Evolutionary conservation across 2,888 invertebrate species (phyloP).

Genomic region (Hydropsyche betteni): DNA sequence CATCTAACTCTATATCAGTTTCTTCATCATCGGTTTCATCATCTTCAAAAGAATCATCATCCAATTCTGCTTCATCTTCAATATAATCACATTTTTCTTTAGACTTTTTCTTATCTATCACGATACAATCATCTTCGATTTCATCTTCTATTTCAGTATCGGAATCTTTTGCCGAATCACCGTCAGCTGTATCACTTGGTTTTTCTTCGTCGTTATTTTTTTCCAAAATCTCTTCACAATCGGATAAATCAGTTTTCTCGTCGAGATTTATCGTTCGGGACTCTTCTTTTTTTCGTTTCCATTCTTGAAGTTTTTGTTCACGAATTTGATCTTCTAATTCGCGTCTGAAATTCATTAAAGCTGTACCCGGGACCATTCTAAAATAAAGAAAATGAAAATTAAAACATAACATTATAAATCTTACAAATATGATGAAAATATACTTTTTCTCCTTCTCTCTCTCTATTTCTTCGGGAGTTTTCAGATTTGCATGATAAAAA

Average conservation of each 20-base stretch:
- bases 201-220: constrained; percentile 59
- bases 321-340: constrained; percentile 77
- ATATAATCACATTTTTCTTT: constrained; percentile 61
- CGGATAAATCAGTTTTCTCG: constrained; percentile 57
- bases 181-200: constrained; percentile 57
- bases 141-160: constrained; percentile 62
- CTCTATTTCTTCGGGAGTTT: constrained; percentile 65
- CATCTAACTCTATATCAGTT: constrained; percentile 54
- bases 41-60: constrained; percentile 59
- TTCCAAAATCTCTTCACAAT: constrained; percentile 60
- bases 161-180: constrained; percentile 64
- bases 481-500: constrained; percentile 70
- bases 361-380: constrained; percentile 74
- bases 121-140: constrained; percentile 57
- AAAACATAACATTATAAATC: constrained; percentile 10
- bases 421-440: constrained; percentile 5
- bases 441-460: constrained; percentile 69
- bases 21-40: constrained; percentile 55
- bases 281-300: constrained; percentile 71
- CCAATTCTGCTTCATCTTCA: constrained; percentile 66
- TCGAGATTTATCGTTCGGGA: constrained; percentile 60
- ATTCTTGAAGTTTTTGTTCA: constrained; percentile 73
- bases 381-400: constrained; percentile 41
- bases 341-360: constrained; percentile 74
- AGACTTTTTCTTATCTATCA: constrained; percentile 58